Evolutionary conservation across 2,797 vertebrate genomes (phyloP).

Genomic region (Carcharodon carcharias): DNA sequence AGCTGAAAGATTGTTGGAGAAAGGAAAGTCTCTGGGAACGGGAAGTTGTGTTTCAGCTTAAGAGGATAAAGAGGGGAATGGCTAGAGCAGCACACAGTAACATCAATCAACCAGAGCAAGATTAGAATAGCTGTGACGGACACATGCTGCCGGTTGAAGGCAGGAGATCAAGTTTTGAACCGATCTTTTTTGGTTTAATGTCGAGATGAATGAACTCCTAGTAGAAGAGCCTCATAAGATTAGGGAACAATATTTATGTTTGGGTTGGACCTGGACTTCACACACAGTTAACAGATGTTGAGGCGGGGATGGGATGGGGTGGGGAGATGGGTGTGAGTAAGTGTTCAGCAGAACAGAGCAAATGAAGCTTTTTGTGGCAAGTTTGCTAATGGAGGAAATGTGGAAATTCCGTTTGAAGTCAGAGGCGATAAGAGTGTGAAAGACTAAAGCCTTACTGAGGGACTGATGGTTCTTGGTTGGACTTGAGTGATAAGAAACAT

Average conservation of each 20-base stretch:
- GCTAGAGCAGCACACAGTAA: background rate
- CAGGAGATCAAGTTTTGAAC: background rate
- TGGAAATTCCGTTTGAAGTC: background rate
- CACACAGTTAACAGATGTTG: background rate
- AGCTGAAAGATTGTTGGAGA: background rate
- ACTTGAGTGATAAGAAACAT: background rate
- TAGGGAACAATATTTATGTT: background rate
- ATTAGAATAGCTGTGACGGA: background rate
- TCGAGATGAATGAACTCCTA: background rate
- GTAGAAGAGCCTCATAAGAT: background rate
- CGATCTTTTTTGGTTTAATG: background rate
- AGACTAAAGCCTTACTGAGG: background rate
- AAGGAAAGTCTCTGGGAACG: background rate
- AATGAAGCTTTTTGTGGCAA: background rate
- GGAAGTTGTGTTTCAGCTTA: background rate
- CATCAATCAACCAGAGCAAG: background rate
- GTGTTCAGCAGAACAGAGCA: background rate
- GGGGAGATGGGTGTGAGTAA: background rate
- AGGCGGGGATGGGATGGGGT: background rate
- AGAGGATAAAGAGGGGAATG: background rate
- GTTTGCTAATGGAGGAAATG: background rate
- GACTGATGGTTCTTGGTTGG: background rate
- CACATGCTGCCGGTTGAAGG: background rate
- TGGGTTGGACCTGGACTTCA: background rate
- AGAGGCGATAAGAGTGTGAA: background rate